Conservation (phyloP, 2,888 invertebrate species). For the Stictocephala bisonia region DNA sequence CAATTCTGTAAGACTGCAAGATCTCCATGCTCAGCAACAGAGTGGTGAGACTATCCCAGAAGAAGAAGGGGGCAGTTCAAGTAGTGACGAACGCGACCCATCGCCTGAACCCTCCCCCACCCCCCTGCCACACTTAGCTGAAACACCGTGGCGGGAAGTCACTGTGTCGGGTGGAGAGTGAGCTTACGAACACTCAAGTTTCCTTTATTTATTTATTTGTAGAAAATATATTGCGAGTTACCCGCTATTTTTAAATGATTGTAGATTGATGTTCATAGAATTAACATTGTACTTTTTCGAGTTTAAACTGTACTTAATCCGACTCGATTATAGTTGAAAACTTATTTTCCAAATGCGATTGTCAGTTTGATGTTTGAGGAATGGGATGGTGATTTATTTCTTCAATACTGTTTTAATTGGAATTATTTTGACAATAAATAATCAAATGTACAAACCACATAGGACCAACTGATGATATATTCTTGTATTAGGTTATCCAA, state of each 20-base stretch:
- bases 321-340: slow-evolving; percentile 16
- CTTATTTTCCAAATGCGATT: not conserved
- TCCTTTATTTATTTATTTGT: slow-evolving; percentile 1
- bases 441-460: slow-evolving; percentile 19
- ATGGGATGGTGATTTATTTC: slow-evolving; percentile 33
- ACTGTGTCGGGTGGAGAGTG: slow-evolving; percentile 68
- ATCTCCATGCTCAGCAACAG: slow-evolving; percentile 51
- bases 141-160: slow-evolving; percentile 68
- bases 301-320: slow-evolving; percentile 22
- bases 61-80: slow-evolving; percentile 55
- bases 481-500: too few species aligned
- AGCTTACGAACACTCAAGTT: not conserved
- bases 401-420: slow-evolving; percentile 14
- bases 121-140: slow-evolving; percentile 63
- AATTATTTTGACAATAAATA: slow-evolving; percentile 24
- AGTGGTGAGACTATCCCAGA: slow-evolving; percentile 58
- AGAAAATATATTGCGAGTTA: slow-evolving; percentile 26
- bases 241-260: slow-evolving; percentile 31
- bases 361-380: not conserved
- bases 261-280: slow-evolving; percentile 9
- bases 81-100: slow-evolving; percentile 41
- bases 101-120: slow-evolving; percentile 63
- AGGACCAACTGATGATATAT: too few species aligned
- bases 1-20: slow-evolving; percentile 63
- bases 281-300: slow-evolving; percentile 22